A percentile compares a stretch with the other conserved stretches of the same genome.
Conservation (phyloP, 2,797 vertebrate species). For the Cuniculus paca region DNA sequence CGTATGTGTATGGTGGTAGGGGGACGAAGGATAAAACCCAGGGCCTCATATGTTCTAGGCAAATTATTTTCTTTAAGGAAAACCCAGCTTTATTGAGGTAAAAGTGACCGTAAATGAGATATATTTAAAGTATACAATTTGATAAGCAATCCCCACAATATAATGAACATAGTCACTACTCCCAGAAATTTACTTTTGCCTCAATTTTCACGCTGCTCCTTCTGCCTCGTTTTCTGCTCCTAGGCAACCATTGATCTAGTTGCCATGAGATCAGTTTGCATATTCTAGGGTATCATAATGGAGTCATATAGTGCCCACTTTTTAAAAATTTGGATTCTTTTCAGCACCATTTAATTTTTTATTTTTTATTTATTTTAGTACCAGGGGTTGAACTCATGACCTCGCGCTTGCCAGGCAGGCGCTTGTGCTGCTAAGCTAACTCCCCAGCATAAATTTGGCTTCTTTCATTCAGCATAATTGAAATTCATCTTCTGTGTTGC, state of each 20-base stretch:
- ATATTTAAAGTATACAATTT: constrained; percentile 31
- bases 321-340: background rate
- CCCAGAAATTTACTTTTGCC: background rate
- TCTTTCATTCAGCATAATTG: constrained; percentile 52
- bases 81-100: constrained; percentile 7
- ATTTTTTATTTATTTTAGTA: too few species aligned
- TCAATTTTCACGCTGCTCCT: constrained; percentile 28
- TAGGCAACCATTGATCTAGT: background rate
- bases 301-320: background rate
- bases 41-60: background rate
- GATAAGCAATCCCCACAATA: background rate
- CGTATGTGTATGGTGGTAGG: background rate
- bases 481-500: constrained; percentile 34
- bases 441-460: too few species aligned
- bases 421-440: too few species aligned
- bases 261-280: constrained; percentile 45
- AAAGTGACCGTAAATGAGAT: constrained; percentile 5
- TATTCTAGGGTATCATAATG: constrained; percentile 33
- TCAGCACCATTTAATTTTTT: too few species aligned
- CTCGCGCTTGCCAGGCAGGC: too few species aligned
- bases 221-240: background rate
- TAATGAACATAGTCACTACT: background rate
- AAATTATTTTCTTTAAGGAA: background rate
- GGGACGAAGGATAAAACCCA: background rate
- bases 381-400: too few species aligned